These are phyloP conservation scores for Clanis bilineata DNA, from an alignment of 2,888 invertebrate species.

Conservation along the genomic window DNA sequence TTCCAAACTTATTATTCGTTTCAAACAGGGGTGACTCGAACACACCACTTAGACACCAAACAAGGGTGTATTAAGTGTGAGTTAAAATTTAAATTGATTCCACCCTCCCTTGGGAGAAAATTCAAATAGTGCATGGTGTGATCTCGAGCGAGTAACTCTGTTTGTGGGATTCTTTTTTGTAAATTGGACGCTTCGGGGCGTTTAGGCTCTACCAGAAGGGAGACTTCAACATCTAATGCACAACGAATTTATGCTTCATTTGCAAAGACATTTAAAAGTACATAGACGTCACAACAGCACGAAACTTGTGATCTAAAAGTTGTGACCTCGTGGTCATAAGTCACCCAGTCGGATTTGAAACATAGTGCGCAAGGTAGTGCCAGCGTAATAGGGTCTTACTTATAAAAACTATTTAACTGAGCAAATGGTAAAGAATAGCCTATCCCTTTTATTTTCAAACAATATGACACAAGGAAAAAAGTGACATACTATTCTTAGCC, in stretches of 20 bases:
- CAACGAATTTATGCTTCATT: constrained; percentile 67
- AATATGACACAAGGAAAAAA: too few relatives aligned
- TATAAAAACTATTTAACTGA: too few relatives aligned
- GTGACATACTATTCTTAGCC: too few relatives aligned
- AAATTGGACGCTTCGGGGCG: constrained; percentile 78
- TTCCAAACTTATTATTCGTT: constrained; percentile 76
- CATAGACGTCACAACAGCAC: too few relatives aligned
- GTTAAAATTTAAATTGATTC: constrained; percentile 83
- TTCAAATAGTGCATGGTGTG: constrained; percentile 80
- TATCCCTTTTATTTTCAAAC: too few relatives aligned
- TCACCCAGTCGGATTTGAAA: too few relatives aligned
- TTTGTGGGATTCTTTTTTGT: constrained; percentile 78
- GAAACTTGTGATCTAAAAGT: too few relatives aligned
- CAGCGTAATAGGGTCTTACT: too few relatives aligned
- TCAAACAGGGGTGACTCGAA: constrained; percentile 78
- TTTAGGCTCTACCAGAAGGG: constrained; percentile 59
- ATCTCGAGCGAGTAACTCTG: constrained; percentile 72
- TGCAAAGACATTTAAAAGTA: too few relatives aligned
- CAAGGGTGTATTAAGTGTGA: constrained; percentile 82
- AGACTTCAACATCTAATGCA: constrained; percentile 42
- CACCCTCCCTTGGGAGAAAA: constrained; percentile 71
- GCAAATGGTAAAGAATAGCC: too few relatives aligned
- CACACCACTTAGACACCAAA: constrained; percentile 82
- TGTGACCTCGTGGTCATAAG: too few relatives aligned
- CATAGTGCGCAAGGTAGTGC: too few relatives aligned